Evolutionary conservation across 2,888 invertebrate genomes (phyloP).

Genomic region (Acronicta leporina): DNA sequence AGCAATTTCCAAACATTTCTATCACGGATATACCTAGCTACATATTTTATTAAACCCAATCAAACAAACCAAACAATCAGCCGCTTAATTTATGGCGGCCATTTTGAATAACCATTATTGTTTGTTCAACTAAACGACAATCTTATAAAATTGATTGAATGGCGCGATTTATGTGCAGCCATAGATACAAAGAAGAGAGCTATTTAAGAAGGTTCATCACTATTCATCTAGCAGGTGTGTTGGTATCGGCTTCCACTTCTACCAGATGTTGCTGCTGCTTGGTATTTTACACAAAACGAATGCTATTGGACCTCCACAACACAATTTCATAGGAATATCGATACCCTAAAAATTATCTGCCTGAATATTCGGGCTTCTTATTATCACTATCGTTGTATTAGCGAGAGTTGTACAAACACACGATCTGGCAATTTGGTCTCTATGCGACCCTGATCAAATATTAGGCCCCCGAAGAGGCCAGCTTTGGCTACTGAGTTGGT

Average conservation of each 20-base stretch:
- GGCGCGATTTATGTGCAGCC: constrained; percentile 31
- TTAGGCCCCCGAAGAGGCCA: too few relatives aligned
- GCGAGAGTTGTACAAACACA: too few relatives aligned
- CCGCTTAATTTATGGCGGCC: constrained; percentile 33
- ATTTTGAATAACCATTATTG: constrained; percentile 29
- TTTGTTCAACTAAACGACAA: constrained; percentile 29
- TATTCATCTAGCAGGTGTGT: background rate
- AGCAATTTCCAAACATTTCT: background rate
- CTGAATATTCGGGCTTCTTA: too few relatives aligned
- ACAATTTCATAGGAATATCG: too few relatives aligned
- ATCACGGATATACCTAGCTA: constrained; percentile 1
- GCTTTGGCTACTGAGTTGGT: too few relatives aligned
- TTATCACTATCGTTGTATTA: too few relatives aligned
- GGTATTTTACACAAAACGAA: too few relatives aligned
- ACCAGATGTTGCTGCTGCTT: background rate
- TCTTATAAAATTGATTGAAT: constrained; percentile 29
- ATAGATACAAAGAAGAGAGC: background rate
- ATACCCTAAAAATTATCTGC: too few relatives aligned
- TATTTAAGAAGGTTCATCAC: constrained; percentile 14
- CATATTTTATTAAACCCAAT: constrained; percentile 5
- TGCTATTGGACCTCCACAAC: too few relatives aligned
- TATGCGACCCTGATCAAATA: too few relatives aligned
- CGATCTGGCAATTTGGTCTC: too few relatives aligned
- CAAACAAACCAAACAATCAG: constrained; percentile 25
- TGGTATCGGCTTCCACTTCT: background rate